These are phyloP conservation scores for Climacteris rufus DNA, from an alignment of 2,113 vertebrate genomes.

Conservation along the genomic window DNA sequence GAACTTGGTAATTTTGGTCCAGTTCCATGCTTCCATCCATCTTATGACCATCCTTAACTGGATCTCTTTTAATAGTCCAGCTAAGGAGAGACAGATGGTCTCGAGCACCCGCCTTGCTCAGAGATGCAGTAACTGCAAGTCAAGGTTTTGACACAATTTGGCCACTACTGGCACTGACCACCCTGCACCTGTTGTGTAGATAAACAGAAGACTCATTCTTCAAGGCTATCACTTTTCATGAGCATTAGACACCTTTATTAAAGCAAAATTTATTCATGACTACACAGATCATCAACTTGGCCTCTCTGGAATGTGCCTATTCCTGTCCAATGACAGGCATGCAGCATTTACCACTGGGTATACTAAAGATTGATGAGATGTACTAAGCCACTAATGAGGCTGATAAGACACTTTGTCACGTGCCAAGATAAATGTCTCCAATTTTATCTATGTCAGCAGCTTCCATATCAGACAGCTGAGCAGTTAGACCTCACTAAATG, in stretches of 20 bases:
- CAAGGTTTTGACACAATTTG: background rate
- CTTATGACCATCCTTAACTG: background rate
- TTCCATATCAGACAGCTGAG: constrained; percentile 29
- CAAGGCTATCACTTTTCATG: constrained; percentile 41
- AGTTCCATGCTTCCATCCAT: background rate
- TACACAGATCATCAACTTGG: constrained; percentile 55
- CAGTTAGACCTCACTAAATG: constrained; percentile 21
- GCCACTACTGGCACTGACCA: background rate
- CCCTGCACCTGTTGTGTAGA: constrained; percentile 50
- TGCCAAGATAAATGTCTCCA: constrained; percentile 59
- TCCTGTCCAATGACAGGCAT: constrained; percentile 35
- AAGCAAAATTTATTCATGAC: constrained; percentile 58
- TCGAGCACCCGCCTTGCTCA: background rate
- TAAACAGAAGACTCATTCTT: constrained; percentile 35
- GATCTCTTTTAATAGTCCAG: background rate
- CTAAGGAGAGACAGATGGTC: background rate
- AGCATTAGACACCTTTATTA: constrained; percentile 59
- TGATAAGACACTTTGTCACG: constrained; percentile 56
- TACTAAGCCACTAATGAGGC: constrained; percentile 60
- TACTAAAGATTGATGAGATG: constrained; percentile 52
- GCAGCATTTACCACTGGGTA: constrained; percentile 41
- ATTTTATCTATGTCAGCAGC: constrained; percentile 46
- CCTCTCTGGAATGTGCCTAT: constrained; percentile 37
- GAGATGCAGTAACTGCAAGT: background rate
- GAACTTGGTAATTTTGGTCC: background rate